Percentiles rank a stretch among this genome's conserved stretches.
Evolutionary conservation across 2,113 vertebrate genomes (phyloP).

Genomic region (Gymnocephalus cernua): DNA sequence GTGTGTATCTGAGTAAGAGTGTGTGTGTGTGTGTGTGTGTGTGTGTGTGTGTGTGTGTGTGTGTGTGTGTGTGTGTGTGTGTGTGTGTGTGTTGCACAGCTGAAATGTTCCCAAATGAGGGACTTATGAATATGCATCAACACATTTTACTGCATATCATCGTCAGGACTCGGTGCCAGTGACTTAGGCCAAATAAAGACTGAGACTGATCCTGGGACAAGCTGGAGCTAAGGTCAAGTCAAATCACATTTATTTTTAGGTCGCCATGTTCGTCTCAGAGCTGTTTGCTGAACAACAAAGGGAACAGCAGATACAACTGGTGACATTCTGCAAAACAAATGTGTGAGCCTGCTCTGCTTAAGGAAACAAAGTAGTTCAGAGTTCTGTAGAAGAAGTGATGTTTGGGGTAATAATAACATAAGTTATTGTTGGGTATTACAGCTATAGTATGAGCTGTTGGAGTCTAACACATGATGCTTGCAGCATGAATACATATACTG

Average conservation of each 20-base stretch:
- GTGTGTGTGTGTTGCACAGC: conserved; percentile 14
- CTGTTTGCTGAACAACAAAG: conserved; percentile 36
- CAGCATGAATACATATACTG: background rate
- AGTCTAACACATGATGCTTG: background rate
- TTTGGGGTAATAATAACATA: conserved; percentile 4
- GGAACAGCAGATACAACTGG: conserved; percentile 31
- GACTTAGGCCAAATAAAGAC: conserved; percentile 54
- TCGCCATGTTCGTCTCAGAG: conserved; percentile 9
- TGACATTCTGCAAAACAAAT: conserved; percentile 38
- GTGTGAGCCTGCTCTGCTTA: conserved; percentile 15
- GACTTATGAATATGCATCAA: conserved; percentile 72
- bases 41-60: background rate
- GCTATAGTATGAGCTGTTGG: background rate
- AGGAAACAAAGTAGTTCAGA: conserved; percentile 9
- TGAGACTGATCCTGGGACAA: conserved; percentile 54
- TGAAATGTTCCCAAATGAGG: conserved; percentile 43
- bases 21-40: background rate
- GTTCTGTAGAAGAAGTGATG: background rate
- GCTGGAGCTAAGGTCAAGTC: conserved; percentile 68
- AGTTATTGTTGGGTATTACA: background rate
- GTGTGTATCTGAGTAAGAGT: background rate
- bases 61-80: background rate
- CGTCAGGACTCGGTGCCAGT: conserved; percentile 48
- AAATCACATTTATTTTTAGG: conserved; percentile 58
- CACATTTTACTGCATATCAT: conserved; percentile 65